Base-by-base conservation (phyloP, 2,888 invertebrate genomes). In the Pycnomerus fuliginosus region DNA sequence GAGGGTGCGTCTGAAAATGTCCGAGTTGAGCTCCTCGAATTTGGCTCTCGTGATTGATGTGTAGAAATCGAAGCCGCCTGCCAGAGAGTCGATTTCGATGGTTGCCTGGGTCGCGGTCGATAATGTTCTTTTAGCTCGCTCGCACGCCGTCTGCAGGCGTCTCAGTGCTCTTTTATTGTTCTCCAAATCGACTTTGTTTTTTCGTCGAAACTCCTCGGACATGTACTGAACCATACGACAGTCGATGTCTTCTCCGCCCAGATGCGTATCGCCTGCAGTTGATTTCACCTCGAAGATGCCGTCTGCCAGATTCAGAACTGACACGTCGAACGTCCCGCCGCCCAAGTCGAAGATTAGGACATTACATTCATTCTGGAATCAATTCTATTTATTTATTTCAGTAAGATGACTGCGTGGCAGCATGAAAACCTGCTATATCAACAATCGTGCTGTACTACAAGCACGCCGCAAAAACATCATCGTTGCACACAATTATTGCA, bases 251-350 rank as follows among this genome's bases (percentile, higher is more conserved):
- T 75, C 72, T 3, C 74, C 75, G 8, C 75, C 75, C 28, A 64
- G 48, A 62, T 80, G 79, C 1, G 80, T 80, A 59, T 82, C 80
- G 4, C 80, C 80, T 1, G 79, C 76, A 1, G 80, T 80, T 0
- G 79, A 65, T 55, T 74, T 74, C 5, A 80, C 80, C 62, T 84
- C 82, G 65, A 84, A 84, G 15, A 72, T 68, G 5, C 83, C 83
- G 54, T 82, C 82, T 57, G 81, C 81, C 60, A 85, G 83, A 38
- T 80, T 78, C 43, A 85, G 68, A 49, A 85, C 77, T 15, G 84
- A 85, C 7, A 85, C 85, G 71, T 86, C 84, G 68, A 86, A 85
- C 16, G 83, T 84, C 20, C 80, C 83, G 52, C 83, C 79, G 3
- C 74, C 74, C 62, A 74, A 64, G 53, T 75, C 74, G 49, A 71